These are phyloP conservation scores for Galerucella pusilla DNA, from an alignment of 2,888 invertebrate species.

Conservation along the genomic window DNA sequence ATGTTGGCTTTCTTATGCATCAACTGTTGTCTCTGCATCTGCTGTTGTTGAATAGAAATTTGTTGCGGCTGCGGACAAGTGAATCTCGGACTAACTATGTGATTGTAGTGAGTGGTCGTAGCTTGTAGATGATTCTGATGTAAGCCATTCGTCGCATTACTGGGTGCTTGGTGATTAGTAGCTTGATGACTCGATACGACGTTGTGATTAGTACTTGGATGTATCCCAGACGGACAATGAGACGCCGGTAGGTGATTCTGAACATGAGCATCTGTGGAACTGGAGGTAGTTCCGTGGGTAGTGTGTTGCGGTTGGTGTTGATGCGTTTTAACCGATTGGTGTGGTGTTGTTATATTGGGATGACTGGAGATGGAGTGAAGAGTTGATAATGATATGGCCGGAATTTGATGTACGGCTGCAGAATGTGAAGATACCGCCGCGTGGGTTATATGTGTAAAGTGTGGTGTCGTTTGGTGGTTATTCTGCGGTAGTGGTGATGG, in stretches of 20 bases:
- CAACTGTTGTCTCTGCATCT: slow-evolving; percentile 39
- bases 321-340: slow-evolving; percentile 43
- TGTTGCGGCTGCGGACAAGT: slow-evolving; percentile 51
- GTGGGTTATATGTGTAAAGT: slow-evolving; percentile 27
- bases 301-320: slow-evolving; percentile 45
- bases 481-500: slow-evolving; percentile 38
- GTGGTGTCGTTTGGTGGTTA: slow-evolving; percentile 26
- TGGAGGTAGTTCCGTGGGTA: slow-evolving; percentile 15
- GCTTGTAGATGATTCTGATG: slow-evolving; percentile 43
- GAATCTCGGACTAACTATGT: slow-evolving; percentile 47
- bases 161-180: background rate
- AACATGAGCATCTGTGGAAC: slow-evolving; percentile 11
- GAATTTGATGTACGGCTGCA: slow-evolving; percentile 19
- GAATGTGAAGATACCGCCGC: slow-evolving; percentile 18
- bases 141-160: slow-evolving; percentile 22
- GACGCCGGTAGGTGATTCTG: slow-evolving; percentile 17
- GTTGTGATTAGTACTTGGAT: slow-evolving; percentile 7
- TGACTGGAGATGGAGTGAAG: slow-evolving; percentile 30
- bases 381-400: slow-evolving; percentile 9
- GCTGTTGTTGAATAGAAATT: slow-evolving; percentile 37
- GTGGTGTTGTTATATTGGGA: slow-evolving; percentile 31
- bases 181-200: slow-evolving; percentile 27
- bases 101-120: slow-evolving; percentile 25
- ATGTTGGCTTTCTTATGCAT: slow-evolving; percentile 60
- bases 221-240: slow-evolving; percentile 19